Base-by-base conservation (phyloP, 2,113 vertebrate species). In the Nestor notabilis region DNA sequence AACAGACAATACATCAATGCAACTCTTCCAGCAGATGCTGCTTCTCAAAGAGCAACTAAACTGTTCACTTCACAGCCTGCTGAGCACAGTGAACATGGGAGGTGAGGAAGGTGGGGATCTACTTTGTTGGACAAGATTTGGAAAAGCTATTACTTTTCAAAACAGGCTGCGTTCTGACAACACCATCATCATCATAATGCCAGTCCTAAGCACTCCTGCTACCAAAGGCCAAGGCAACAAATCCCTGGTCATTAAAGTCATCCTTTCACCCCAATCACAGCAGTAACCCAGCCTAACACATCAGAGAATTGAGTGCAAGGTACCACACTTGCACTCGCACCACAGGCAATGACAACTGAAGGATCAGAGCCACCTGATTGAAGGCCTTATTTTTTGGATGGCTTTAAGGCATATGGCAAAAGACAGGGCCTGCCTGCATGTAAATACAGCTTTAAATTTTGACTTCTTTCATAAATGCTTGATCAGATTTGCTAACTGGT, bases 391-490 rank as follows among this genome's bases (percentile, higher is more conserved):
- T 69, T 29, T 91, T 55, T 79, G 78, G 85, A 94, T 76, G 88
- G 87, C 86, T 93, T 94, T 97, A 93, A 80, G 74, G 91, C 79
- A 93, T 77, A 91, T 75, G 89, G 72, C 33, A 94, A 87, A 94
- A 97, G 80, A 89, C 80, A 96, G 78, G 49, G 58, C 87, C 74
- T 92, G 93, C 90, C 96, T 97, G 21, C 43, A 68, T 85, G 96
- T 91, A 95, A 98, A 97, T 69, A 95, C 71, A 90, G 86, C 90
- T 97, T 97, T 90, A 92, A 94, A 95, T 90, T 91, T 88, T 3
- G 2, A 77, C 69, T 95, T 90, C 72, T 93, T 97, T 94, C 61
- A 39, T 96, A 95, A 94, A 88, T 19, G 19, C 60, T 94, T 93
- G 85, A 93, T 92, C 83, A 56, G 87, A 53, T 97, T 94, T 96